Percentiles rank a stretch among this genome's conserved stretches.
These are phyloP conservation scores for Tyrophagus putrescentiae DNA, from an alignment of 1,140 invertebrate genomes.

Conservation along the genomic window DNA sequence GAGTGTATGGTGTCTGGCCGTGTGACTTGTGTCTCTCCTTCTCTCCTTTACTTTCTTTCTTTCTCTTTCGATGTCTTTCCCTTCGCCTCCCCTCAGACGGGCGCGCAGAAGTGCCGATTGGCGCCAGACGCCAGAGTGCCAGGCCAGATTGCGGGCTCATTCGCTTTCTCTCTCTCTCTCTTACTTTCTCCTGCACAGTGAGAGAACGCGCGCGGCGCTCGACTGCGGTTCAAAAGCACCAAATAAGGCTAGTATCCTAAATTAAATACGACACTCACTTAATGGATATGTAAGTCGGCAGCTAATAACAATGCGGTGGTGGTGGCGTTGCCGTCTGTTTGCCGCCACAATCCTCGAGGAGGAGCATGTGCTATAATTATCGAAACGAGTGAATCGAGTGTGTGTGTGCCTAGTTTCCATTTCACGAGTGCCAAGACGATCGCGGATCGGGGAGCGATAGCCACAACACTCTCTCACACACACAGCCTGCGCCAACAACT, in stretches of 20 bases:
- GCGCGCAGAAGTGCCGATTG: not conserved
- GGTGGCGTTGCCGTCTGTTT: too few species aligned
- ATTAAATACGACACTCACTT: conserved; percentile 1
- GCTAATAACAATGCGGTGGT: conserved; percentile 6
- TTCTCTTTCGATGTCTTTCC: too few species aligned
- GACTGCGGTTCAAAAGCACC: not conserved
- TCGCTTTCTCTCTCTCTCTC: conserved; percentile 2
- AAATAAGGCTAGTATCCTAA: conserved; percentile 11
- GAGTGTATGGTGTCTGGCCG: too few species aligned
- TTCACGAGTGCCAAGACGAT: not conserved
- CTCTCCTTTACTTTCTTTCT: too few species aligned
- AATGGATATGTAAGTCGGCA: conserved; percentile 1
- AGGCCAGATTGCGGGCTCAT: not conserved
- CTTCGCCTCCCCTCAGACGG: too few species aligned
- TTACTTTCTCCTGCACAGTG: not conserved
- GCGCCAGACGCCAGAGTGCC: not conserved
- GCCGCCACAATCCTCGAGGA: too few species aligned
- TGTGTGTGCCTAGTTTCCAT: not conserved
- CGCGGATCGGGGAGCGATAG: too few species aligned
- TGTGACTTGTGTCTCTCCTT: too few species aligned
- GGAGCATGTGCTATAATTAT: conserved; percentile 7
- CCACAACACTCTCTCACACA: too few species aligned
- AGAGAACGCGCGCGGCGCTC: not conserved
- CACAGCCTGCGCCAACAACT: too few species aligned
- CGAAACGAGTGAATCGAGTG: not conserved